Evolutionary conservation across 2,888 invertebrate species (phyloP).

Genomic region (Graphium colonna): DNA sequence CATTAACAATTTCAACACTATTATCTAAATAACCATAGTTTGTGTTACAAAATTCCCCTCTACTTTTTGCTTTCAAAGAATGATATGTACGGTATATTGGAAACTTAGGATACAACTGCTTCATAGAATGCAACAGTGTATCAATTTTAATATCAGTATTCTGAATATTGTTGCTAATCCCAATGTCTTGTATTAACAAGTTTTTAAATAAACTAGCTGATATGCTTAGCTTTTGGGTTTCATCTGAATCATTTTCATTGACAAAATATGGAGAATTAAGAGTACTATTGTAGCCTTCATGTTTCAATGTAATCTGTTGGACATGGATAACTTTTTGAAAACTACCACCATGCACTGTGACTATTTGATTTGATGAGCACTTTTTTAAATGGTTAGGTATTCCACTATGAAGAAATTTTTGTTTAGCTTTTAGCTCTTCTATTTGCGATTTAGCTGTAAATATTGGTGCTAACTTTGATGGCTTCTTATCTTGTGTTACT

Average conservation of each 20-base stretch:
- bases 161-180: conserved; percentile 18
- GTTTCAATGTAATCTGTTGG: conserved; percentile 60
- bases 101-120: conserved; percentile 79
- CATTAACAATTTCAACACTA: conserved; percentile 60
- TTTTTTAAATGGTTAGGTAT: conserved; percentile 83
- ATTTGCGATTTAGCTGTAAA: conserved; percentile 81
- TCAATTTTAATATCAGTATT: conserved; percentile 35
- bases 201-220: conserved; percentile 34
- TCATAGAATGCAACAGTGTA: conserved; percentile 71
- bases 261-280: conserved; percentile 15
- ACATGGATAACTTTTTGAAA: conserved; percentile 85
- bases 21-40: conserved; percentile 56
- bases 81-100: conserved; percentile 84
- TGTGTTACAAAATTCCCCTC: conserved; percentile 60
- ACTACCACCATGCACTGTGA: conserved; percentile 49
- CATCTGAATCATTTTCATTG: conserved; percentile 25
- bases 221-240: neutral
- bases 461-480: conserved; percentile 84
- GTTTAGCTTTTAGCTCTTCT: conserved; percentile 81
- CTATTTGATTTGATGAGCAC: conserved; percentile 68
- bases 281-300: neutral
- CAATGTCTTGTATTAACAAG: conserved; percentile 32
- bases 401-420: conserved; percentile 86
- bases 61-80: conserved; percentile 78
- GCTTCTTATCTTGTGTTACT: conserved; percentile 28